A percentile compares a stretch with the other conserved stretches of the same genome.
Conservation (phyloP, 2,797 vertebrate species). For the Pitangus sulphuratus region DNA sequence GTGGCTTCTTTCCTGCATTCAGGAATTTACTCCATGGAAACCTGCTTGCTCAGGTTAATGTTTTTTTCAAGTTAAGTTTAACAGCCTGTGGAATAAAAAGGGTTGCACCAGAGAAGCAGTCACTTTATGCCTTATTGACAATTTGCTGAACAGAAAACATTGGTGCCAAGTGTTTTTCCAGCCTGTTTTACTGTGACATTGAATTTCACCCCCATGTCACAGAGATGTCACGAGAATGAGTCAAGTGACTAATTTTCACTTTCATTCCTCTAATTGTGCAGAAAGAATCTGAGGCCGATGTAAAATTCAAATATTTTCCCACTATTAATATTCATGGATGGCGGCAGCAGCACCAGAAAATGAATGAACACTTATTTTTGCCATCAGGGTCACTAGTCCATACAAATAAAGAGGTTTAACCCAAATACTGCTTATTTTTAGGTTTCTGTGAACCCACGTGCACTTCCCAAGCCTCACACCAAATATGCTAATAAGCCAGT, state of each 20-base stretch:
- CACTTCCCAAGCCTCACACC: not conserved
- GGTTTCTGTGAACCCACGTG: conserved; percentile 40
- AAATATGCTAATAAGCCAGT: not conserved
- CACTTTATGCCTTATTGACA: not conserved
- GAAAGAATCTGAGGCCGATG: not conserved
- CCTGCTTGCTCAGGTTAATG: not conserved
- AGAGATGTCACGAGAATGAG: not conserved
- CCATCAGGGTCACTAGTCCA: not conserved
- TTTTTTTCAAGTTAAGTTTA: not conserved
- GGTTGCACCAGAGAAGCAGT: not conserved
- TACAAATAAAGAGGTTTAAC: conserved; percentile 47
- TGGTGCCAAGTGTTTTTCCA: not conserved
- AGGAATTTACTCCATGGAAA: not conserved
- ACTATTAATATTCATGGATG: not conserved
- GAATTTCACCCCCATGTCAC: not conserved
- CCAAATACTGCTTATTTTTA: conserved; percentile 57
- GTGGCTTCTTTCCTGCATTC: not conserved
- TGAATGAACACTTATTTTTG: not conserved
- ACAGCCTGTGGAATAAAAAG: not conserved
- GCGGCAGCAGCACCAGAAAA: not conserved
- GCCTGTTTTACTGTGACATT: not conserved
- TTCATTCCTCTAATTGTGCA: not conserved
- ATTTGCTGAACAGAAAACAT: not conserved
- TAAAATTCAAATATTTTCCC: not conserved
- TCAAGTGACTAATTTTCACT: not conserved